Evolutionary conservation across 2,888 invertebrate species (phyloP), one percentile per base, ranked within the genome.

Genomic region (Limulus polyphemus): DNA sequence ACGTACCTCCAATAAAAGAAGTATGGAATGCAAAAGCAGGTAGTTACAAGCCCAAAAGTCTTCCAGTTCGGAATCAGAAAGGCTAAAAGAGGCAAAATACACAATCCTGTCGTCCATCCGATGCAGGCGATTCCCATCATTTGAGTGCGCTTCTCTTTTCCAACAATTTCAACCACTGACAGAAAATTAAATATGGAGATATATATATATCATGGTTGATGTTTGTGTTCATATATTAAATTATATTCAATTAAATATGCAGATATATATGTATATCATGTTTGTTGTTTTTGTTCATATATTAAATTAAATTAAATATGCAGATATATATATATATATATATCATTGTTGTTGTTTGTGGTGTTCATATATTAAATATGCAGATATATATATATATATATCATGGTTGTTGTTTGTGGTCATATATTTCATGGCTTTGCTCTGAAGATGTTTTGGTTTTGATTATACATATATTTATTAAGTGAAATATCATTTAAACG

Each of bases 81-180:
- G 9, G 73, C 74, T 0, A 73, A 57, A 47, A 73, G 64, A 0
- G 74, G 72, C 10, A 74, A 57, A 10, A 69, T 32, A 13, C 70
- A 70, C 69, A 72, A 71, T 47, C 74, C 74, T 10, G 69, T 56
- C 0, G 70, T 67, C 71, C 70, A 71, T 7, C 59, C 55, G 1
- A 58, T 11, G 9, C 61, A 59, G 1, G 62, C 56, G 3, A 64
- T 55, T 5, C 60, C 59, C 11, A 76, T 72, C n/a, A 77, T 63
- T 12, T 79, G 71, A 17, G 80, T 77, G 59, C 80, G 71, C 67
- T 79, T 79, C 70, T 61, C 56, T 3, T 63, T 61, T n/a, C 54
- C 52, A 2, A 67, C 60, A n/a, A 64, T 13, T 61, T 67, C 67
- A 2, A 64, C 16, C 13, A 67, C 67, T 67, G 11, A 4, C 63